These are phyloP conservation scores for Bombus confusus DNA, from an alignment of 1,140 invertebrate species.

Conservation along the genomic window DNA sequence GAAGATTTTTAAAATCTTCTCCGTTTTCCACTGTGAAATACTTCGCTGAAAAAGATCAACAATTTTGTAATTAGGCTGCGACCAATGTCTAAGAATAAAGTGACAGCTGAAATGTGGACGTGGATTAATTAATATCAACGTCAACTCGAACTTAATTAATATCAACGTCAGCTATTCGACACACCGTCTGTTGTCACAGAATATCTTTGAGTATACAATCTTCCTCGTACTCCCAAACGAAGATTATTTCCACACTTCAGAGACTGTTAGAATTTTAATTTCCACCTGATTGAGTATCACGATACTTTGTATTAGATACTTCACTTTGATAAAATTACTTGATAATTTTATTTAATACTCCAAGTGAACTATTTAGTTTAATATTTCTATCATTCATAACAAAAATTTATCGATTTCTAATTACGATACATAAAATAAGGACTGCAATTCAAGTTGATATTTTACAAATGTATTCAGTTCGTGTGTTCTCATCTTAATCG, in stretches of 20 bases:
- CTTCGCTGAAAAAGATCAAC: background rate
- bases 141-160: background rate
- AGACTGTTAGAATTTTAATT: background rate
- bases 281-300: no score
- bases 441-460: no score
- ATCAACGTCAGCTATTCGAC: background rate
- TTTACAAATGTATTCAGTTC: no score
- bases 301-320: background rate
- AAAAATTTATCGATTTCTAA: no score
- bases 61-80: background rate
- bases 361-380: no score
- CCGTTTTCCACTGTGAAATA: background rate
- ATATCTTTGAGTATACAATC: background rate
- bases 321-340: no score
- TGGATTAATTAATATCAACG: background rate
- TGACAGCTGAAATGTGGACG: background rate
- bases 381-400: no score
- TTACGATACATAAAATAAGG: no score
- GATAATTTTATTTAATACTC: background rate
- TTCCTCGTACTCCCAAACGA: background rate
- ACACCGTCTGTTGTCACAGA: background rate
- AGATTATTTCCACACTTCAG: background rate
- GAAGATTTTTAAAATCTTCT: background rate
- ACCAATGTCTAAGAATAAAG: background rate
- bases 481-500: no score